Percentiles rank a stretch among this genome's conserved stretches.
phyloP scores from a whole-genome alignment of 2,888 invertebrate species.

The Stictocephala bisonia region DNA sequence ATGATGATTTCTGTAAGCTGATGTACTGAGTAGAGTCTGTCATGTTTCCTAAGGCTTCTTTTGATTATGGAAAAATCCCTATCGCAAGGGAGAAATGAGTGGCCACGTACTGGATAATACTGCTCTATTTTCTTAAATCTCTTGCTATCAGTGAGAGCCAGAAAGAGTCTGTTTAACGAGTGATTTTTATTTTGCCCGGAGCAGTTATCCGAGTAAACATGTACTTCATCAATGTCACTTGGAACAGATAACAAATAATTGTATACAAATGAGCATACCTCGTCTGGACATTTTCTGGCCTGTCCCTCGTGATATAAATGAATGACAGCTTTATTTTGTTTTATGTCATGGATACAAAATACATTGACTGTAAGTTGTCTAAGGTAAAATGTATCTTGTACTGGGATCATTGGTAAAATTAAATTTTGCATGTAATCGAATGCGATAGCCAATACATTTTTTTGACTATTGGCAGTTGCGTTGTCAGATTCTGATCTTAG shows the following conservation, averaged over 20 bases:
- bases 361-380: no score
- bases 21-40: slow-evolving; percentile 47
- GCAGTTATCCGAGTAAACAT: slow-evolving; percentile 59
- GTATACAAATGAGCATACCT: slow-evolving; percentile 4
- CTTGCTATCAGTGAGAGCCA: slow-evolving; percentile 49
- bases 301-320: no score
- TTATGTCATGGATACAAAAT: no score
- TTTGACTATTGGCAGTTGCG: no score
- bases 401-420: no score
- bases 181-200: slow-evolving; percentile 58
- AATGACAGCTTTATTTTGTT: no score
- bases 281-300: background rate
- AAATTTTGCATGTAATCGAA: no score
- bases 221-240: slow-evolving; percentile 45
- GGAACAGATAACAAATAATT: slow-evolving; percentile 35
- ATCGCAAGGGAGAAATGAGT: slow-evolving; percentile 54
- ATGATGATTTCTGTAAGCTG: slow-evolving; percentile 33
- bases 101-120: slow-evolving; percentile 53
- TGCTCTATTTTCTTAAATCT: slow-evolving; percentile 52
- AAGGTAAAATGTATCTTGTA: no score
- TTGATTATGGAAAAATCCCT: slow-evolving; percentile 53
- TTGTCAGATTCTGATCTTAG: no score
- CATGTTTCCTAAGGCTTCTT: slow-evolving; percentile 47
- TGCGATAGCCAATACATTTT: no score
- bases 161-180: slow-evolving; percentile 45